phyloP scores from a whole-genome alignment of 2,888 invertebrate genomes.

The Limnephilus auricula region DNA sequence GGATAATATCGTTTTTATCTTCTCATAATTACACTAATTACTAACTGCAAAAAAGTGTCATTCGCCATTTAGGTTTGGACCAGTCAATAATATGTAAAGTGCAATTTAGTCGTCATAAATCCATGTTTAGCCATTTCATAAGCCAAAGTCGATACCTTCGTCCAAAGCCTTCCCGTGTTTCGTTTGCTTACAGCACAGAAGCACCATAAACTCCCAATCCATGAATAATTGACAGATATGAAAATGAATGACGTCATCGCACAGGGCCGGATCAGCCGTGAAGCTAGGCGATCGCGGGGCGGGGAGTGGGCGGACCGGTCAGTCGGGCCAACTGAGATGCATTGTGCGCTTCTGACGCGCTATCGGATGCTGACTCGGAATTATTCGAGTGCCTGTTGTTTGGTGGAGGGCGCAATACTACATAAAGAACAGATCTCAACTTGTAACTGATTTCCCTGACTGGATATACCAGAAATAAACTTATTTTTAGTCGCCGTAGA shows the following conservation, averaged over 20 bases:
- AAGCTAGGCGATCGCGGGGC: neutral
- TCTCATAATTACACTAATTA: no score
- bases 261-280: constrained; percentile 25
- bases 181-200: constrained; percentile 34
- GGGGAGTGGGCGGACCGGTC: neutral
- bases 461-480: no score
- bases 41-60: neutral
- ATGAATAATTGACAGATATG: constrained; percentile 63
- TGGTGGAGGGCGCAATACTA: neutral
- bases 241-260: constrained; percentile 61
- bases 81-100: neutral
- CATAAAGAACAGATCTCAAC: neutral
- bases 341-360: neutral
- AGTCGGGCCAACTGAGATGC: neutral
- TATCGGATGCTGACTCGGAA: neutral
- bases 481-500: no score
- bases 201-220: constrained; percentile 32
- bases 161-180: neutral
- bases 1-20: no score
- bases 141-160: neutral
- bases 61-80: neutral
- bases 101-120: neutral
- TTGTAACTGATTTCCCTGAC: no score
- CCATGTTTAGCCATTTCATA: neutral
- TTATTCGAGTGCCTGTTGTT: neutral